Conservation (phyloP, 2,113 vertebrate species). For the Hydropotes inermis region DNA sequence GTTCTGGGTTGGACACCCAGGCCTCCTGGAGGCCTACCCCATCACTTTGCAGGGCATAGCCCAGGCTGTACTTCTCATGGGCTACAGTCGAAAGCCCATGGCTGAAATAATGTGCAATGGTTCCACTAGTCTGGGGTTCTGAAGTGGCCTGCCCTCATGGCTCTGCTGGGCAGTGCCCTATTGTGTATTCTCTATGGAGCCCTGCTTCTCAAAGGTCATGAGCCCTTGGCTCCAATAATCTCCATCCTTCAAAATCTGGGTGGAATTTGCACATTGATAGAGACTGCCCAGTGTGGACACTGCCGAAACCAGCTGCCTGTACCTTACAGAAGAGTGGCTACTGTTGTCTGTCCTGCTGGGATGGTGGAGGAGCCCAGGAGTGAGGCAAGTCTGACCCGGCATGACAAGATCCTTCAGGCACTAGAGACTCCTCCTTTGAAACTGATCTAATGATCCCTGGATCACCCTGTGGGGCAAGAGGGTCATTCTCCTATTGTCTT, state of each 20-base stretch:
- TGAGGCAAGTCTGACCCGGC: background rate
- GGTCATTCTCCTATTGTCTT: background rate
- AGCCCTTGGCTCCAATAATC: background rate
- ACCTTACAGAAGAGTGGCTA: background rate
- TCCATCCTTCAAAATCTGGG: background rate
- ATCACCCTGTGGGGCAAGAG: background rate
- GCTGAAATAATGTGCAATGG: background rate
- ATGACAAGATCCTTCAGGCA: background rate
- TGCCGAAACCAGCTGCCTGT: background rate
- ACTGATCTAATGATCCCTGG: background rate
- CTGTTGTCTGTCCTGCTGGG: background rate
- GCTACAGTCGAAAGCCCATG: background rate
- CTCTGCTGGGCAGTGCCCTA: background rate
- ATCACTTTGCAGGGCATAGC: background rate
- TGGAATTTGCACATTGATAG: background rate
- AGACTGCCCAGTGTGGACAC: background rate
- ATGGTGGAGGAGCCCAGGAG: background rate
- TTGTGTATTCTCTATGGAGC: background rate
- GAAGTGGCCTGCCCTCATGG: background rate
- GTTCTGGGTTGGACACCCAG: background rate
- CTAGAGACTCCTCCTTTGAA: background rate
- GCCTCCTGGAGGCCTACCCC: background rate
- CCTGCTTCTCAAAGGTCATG: background rate
- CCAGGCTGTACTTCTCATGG: background rate
- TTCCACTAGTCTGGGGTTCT: background rate